Conservation (phyloP, 2,113 vertebrate species). For the Nothoprocta pentlandii region DNA sequence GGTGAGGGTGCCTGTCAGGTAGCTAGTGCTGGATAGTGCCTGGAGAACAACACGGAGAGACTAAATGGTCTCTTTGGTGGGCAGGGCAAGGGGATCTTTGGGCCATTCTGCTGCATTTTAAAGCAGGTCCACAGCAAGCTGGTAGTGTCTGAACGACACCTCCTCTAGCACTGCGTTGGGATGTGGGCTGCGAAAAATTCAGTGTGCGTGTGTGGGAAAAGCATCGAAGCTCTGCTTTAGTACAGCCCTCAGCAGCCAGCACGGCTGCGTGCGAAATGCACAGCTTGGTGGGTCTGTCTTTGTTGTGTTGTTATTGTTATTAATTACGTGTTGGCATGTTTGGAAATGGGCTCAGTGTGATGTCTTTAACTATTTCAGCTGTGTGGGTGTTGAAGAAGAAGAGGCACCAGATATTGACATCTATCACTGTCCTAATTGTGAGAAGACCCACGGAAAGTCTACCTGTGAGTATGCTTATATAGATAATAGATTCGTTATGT, state of each 20-base stretch:
- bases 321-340: neutral
- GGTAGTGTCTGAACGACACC: neutral
- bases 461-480: conserved; percentile 84
- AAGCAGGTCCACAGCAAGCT: neutral
- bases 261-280: fast-evolving
- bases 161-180: neutral
- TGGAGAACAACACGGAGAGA: neutral
- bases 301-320: too few relatives aligned
- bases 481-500: fast-evolving
- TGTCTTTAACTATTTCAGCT: conserved; percentile 81
- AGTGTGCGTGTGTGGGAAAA: neutral
- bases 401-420: conserved; percentile 97
- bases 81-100: neutral
- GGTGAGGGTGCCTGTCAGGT: neutral
- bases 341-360: neutral
- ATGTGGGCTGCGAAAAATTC: neutral
- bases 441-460: conserved; percentile 96
- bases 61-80: neutral
- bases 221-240: neutral
- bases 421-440: conserved; percentile 98
- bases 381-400: conserved; percentile 96
- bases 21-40: neutral
- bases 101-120: neutral
- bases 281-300: neutral
- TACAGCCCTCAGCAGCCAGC: fast-evolving